These are phyloP conservation scores for Ariolimax columbianus DNA, from an alignment of 2,888 invertebrate species.

Conservation along the genomic window DNA sequence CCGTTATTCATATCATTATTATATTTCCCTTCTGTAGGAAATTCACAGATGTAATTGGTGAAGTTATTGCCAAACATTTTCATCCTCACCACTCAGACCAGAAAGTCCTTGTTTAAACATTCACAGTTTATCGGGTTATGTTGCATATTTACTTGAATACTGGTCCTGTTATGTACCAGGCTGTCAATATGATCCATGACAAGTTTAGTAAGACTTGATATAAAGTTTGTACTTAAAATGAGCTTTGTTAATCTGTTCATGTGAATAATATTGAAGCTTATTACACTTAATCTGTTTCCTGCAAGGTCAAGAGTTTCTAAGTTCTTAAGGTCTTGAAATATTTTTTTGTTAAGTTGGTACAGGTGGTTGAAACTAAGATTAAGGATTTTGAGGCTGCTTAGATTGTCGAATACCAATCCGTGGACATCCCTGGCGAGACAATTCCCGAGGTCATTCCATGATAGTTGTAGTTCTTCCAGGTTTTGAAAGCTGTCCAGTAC, in stretches of 20 bases:
- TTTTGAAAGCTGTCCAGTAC: conserved; percentile 44
- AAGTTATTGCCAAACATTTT: conserved; percentile 37
- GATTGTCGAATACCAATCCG: conserved; percentile 39
- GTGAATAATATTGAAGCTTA: conserved; percentile 23
- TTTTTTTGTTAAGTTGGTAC: background rate
- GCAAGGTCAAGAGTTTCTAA: conserved; percentile 39
- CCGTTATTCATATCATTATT: conserved; percentile 7
- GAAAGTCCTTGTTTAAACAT: conserved; percentile 50
- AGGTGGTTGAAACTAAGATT: conserved; percentile 46
- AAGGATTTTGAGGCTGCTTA: conserved; percentile 28
- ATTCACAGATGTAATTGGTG: conserved; percentile 44
- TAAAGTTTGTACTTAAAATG: conserved; percentile 41
- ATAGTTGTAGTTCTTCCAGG: conserved; percentile 37
- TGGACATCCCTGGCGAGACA: conserved; percentile 17
- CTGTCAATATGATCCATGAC: conserved; percentile 33
- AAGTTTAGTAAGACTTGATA: conserved; percentile 21
- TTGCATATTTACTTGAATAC: conserved; percentile 37
- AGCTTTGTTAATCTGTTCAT: conserved; percentile 46
- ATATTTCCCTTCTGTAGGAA: background rate
- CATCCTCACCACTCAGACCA: conserved; percentile 45
- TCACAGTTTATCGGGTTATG: conserved; percentile 53
- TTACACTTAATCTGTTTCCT: conserved; percentile 34
- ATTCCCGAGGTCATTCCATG: conserved; percentile 40
- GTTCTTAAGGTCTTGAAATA: conserved; percentile 26
- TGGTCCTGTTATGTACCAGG: background rate